Evolutionary conservation across 2,888 invertebrate genomes (phyloP).

Genomic region (Xestia rhomboidea): DNA sequence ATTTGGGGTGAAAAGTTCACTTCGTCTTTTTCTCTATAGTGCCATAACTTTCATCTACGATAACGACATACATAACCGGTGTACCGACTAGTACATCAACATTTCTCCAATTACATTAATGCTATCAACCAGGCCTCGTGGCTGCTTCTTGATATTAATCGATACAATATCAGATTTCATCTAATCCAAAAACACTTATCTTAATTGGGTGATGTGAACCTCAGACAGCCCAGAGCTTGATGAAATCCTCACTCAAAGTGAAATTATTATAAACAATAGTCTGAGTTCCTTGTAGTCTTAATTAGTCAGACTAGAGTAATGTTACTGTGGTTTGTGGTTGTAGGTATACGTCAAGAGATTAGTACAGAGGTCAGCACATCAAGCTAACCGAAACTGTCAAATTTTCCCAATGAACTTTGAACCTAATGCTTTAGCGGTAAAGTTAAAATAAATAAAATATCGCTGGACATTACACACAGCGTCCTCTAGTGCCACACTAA

Average conservation of each 20-base stretch:
- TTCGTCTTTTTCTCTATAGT: too few relatives aligned
- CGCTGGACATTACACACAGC: too few relatives aligned
- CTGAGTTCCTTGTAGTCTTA: constrained; percentile 24
- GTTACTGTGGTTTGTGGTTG: constrained; percentile 34
- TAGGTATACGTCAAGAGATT: background rate
- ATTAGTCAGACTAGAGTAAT: constrained; percentile 14
- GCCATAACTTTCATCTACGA: too few relatives aligned
- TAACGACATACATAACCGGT: too few relatives aligned
- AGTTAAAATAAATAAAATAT: too few relatives aligned
- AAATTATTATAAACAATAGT: constrained; percentile 20
- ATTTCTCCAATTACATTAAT: background rate
- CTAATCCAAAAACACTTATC: too few relatives aligned
- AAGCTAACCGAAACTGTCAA: too few relatives aligned
- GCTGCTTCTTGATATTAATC: background rate
- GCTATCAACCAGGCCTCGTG: background rate
- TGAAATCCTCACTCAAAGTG: background rate
- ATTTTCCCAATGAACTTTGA: too few relatives aligned
- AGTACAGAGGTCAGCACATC: background rate
- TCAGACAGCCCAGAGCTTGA: background rate
- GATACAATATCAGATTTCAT: background rate
- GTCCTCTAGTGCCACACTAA: too few relatives aligned
- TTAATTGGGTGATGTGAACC: background rate
- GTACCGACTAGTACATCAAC: too few relatives aligned
- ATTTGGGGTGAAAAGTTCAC: too few relatives aligned
- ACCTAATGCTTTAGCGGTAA: too few relatives aligned